A percentile compares a stretch with the other conserved stretches of the same genome.
These are phyloP conservation scores for Bolinopsis microptera DNA, from an alignment of 37 sponge, comb jelly and placozoan species.

Conservation along the genomic window DNA sequence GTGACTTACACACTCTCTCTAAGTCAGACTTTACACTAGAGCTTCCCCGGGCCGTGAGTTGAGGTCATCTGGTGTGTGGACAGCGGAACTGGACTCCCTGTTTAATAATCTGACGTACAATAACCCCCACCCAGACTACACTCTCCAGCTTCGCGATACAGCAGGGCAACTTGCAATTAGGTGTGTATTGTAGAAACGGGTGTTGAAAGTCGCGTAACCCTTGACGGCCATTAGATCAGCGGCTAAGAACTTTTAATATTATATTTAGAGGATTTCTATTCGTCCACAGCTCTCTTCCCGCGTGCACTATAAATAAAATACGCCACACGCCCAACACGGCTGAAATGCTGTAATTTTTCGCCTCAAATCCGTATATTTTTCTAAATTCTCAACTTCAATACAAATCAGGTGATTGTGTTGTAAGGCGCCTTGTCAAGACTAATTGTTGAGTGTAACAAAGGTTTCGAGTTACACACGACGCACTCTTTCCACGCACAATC, in stretches of 20 bases:
- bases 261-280: not conserved
- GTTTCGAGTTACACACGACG: not conserved
- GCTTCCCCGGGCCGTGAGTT: too few species aligned
- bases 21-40: too few species aligned
- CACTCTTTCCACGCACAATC: not conserved
- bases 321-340: not conserved
- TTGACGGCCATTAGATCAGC: not conserved
- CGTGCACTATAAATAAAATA: not conserved
- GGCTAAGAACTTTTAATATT: not conserved
- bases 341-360: not conserved
- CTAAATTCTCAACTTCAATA: too few species aligned
- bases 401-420: not conserved
- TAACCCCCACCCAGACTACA: too few species aligned
- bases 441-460: not conserved
- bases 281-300: not conserved
- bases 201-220: not conserved
- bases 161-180: not conserved
- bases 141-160: not conserved
- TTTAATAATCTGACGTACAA: too few species aligned
- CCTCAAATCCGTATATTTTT: too few species aligned
- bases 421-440: not conserved
- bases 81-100: too few species aligned
- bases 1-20: too few species aligned
- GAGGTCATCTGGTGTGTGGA: too few species aligned
- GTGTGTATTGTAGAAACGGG: not conserved